Conservation (phyloP, 2,797 vertebrate species). For the Ceryle rudis region DNA sequence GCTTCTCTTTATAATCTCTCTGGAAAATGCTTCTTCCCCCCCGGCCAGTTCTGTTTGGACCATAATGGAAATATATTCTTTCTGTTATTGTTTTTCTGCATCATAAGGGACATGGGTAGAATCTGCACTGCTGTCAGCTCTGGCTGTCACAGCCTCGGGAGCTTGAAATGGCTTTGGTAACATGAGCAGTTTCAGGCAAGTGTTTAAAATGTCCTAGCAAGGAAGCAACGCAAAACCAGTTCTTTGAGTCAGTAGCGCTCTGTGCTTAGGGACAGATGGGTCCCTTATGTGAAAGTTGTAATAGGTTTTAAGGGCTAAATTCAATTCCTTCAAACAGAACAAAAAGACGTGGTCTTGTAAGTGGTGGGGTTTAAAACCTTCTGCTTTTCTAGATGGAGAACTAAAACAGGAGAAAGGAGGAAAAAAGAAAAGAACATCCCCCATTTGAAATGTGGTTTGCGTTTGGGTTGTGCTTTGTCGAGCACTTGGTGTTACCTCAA, state of each 20-base stretch:
- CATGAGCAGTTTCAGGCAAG: neutral
- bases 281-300: neutral
- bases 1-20: neutral
- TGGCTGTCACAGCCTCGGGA: neutral
- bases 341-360: neutral
- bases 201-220: neutral
- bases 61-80: neutral
- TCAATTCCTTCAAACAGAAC: neutral
- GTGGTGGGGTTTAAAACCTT: neutral
- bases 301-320: neutral
- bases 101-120: neutral
- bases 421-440: too few relatives aligned
- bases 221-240: neutral
- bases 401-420: neutral
- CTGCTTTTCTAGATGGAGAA: neutral
- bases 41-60: neutral
- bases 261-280: neutral
- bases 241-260: neutral
- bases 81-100: neutral
- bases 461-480: neutral
- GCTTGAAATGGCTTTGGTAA: neutral
- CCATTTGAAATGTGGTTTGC: neutral
- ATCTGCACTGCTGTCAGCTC: neutral
- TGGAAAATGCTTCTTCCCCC: neutral
- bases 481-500: neutral